Evolutionary conservation across 2,113 vertebrate species (phyloP).

Genomic region (Pluvianellus socialis): DNA sequence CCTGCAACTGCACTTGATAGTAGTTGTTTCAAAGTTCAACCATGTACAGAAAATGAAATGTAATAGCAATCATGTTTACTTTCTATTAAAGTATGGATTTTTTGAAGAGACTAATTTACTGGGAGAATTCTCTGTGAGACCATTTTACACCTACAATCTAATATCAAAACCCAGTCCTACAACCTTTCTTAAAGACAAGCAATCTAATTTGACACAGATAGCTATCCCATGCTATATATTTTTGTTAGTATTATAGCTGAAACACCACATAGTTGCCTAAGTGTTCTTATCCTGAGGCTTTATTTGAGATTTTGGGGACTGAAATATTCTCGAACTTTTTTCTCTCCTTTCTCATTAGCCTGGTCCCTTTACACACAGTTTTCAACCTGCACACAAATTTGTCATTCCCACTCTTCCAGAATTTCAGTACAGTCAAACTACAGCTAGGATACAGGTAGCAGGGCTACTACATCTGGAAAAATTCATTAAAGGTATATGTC

Average conservation of each 20-base stretch:
- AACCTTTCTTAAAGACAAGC: slow-evolving; percentile 16
- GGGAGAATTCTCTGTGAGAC: slow-evolving; percentile 25
- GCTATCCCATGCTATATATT: background rate
- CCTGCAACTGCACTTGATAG: background rate
- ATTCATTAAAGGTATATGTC: background rate
- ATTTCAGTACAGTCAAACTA: background rate
- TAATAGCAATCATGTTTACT: slow-evolving; percentile 53
- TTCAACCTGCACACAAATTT: background rate
- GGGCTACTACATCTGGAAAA: background rate
- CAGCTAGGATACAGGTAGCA: background rate
- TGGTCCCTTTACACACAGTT: background rate
- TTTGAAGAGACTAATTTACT: slow-evolving; percentile 49
- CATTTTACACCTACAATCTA: slow-evolving; percentile 25
- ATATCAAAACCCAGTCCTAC: slow-evolving; percentile 21
- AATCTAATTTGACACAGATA: slow-evolving; percentile 19
- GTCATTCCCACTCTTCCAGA: background rate
- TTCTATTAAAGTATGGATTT: slow-evolving; percentile 57
- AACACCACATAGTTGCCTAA: background rate
- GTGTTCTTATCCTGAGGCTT: background rate
- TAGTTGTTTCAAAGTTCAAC: slow-evolving; percentile 54
- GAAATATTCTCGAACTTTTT: background rate
- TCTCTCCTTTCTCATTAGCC: background rate
- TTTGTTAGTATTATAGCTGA: background rate
- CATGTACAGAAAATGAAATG: slow-evolving; percentile 35
- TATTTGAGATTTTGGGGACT: background rate